Conservation (phyloP, 2,113 vertebrate genomes). For the Probosciger aterrimus region DNA sequence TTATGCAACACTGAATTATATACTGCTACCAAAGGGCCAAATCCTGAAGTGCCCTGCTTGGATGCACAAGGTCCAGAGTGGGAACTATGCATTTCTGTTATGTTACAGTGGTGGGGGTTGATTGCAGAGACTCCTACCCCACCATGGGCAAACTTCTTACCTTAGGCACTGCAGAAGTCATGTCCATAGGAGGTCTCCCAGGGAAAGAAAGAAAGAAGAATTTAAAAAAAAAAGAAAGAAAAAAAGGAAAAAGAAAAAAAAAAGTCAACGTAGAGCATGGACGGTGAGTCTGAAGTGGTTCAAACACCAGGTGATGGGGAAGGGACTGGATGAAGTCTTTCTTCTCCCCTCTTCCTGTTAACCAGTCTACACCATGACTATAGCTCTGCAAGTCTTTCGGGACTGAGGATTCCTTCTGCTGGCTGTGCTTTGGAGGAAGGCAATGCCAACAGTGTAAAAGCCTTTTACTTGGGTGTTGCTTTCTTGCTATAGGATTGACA, state of each 20-base stretch:
- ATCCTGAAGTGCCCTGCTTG: constrained; percentile 65
- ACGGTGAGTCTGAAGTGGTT: background rate
- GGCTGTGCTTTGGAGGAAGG: constrained; percentile 23
- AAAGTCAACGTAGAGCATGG: background rate
- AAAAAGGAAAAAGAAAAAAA: background rate
- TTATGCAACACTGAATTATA: constrained; percentile 67
- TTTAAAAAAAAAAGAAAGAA: background rate
- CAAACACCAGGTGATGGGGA: background rate
- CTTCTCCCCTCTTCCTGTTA: background rate
- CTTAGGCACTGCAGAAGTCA: constrained; percentile 38
- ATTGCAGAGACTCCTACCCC: constrained; percentile 24
- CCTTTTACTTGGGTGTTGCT: constrained; percentile 13
- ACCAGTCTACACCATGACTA: background rate
- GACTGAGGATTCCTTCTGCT: constrained; percentile 11
- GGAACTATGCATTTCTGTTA: constrained; percentile 69
- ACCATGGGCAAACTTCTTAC: background rate
- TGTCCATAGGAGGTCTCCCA: constrained; percentile 20
- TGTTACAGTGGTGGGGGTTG: constrained; percentile 4
- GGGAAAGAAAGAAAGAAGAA: background rate
- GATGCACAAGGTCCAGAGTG: constrained; percentile 57
- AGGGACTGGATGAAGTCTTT: background rate
- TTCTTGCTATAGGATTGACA: constrained; percentile 3
- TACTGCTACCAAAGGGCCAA: constrained; percentile 64
- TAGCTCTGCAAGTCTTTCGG: background rate
- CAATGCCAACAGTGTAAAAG: background rate